phyloP scores from a whole-genome alignment of 2,888 invertebrate genomes.

The Orthosia incerta region DNA sequence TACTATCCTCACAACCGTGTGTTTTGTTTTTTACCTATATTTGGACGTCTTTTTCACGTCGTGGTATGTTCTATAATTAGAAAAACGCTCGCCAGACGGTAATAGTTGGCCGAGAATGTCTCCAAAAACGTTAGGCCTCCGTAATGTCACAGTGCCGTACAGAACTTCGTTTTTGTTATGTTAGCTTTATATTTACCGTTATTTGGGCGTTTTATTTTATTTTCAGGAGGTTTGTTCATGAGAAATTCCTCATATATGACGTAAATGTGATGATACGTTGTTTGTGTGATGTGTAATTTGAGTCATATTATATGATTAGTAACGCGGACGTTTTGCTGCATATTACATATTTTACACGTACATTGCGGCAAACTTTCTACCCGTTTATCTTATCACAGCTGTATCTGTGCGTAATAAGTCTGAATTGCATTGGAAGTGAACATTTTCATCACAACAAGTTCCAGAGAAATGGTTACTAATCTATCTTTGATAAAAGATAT shows the following conservation, averaged over 20 bases:
- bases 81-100: constrained; percentile 84
- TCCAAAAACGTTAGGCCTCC: constrained; percentile 75
- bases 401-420: constrained; percentile 63
- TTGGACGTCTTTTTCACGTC: constrained; percentile 88
- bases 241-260: constrained; percentile 67
- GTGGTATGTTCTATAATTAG: constrained; percentile 90
- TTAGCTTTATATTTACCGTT: constrained; percentile 63
- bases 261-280: constrained; percentile 68
- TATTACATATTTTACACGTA: constrained; percentile 57
- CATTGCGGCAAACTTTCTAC: constrained; percentile 67
- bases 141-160: constrained; percentile 73
- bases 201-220: constrained; percentile 58
- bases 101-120: constrained; percentile 81
- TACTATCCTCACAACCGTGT: constrained; percentile 82
- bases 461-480: constrained; percentile 60
- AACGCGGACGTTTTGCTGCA: constrained; percentile 58
- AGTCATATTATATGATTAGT: constrained; percentile 71
- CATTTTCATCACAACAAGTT: constrained; percentile 58
- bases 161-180: constrained; percentile 67
- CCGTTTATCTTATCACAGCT: constrained; percentile 71
- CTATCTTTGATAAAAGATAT: constrained; percentile 61
- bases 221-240: constrained; percentile 50
- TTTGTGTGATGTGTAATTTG: constrained; percentile 69
- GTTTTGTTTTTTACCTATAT: constrained; percentile 89
- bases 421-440: constrained; percentile 63